phyloP scores from a whole-genome alignment of 2,888 invertebrate species.

The Drosophila robusta region DNA sequence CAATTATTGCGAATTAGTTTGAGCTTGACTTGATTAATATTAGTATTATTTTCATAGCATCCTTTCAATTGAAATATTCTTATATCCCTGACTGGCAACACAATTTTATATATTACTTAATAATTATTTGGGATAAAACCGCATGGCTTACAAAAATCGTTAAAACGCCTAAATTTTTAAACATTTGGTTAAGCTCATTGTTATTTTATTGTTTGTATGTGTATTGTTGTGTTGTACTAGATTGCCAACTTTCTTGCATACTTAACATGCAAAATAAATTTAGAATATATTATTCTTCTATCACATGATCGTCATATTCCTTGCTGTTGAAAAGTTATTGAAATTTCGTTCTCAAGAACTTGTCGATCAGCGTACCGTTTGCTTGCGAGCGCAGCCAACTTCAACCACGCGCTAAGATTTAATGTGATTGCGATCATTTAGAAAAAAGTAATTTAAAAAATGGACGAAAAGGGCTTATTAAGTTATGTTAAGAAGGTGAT shows the following conservation, averaged over 20 bases:
- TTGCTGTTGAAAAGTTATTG: not conserved
- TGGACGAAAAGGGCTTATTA: conserved; percentile 64
- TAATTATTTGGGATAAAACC: no score
- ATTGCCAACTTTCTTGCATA: no score
- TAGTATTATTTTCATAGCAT: not conserved
- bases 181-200: no score
- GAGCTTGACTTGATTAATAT: not conserved
- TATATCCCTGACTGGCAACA: no score
- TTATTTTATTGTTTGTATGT: no score
- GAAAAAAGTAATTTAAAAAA: conserved; percentile 13
- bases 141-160: no score
- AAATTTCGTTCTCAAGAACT: not conserved
- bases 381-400: conserved; percentile 39
- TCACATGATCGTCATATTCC: not conserved
- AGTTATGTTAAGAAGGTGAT: conserved; percentile 75
- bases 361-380: not conserved
- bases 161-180: no score
- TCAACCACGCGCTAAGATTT: conserved; percentile 38
- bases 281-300: not conserved
- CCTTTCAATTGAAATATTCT: no score
- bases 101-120: no score
- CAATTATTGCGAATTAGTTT: not conserved
- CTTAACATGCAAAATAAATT: no score
- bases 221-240: no score
- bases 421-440: not conserved